Base-by-base conservation (phyloP, 2,888 invertebrate genomes). In the Thymelicus acteon region DNA sequence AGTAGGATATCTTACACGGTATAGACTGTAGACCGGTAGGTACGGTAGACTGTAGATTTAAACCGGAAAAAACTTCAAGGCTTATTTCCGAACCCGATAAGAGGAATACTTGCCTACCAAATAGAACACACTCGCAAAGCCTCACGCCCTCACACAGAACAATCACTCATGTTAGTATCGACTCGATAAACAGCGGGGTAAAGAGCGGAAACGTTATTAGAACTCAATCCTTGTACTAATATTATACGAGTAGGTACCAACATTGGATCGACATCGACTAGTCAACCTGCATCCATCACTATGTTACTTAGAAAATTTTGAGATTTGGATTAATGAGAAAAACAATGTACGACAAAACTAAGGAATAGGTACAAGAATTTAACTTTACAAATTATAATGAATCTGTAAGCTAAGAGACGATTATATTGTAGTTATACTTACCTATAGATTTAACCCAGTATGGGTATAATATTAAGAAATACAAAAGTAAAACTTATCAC, bases 141-240 rank as follows among this genome's bases (percentile, higher is more conserved):
- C 71, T 72, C 73, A 19, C n/a, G n/a, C n/a, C n/a, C 71, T 69
- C 75, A 77, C 77, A 74, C 76, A 77, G 80, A 80, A 82, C 83
- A 85, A 83, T 81, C 86, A 83, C 86, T 87, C 78, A 75, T 89
- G 88, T 89, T 90, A 89, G 87, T 86, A 85, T 83, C 88, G 86
- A 83, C 83, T 86, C 79, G 81, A 86, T 85, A 90, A 90, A 91
- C 86, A 90, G 85, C 81, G 80, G 81, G 84, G 85, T 87, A 90
- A 91, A 90, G 85, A 90, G 89, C 88, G 90, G 87, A 90, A 90
- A 90, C 86, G 82, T 88, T 90, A 90, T 89, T 88, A 90, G 87
- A 86, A 85, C 85, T 86, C 85, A 77, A 78, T 72, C 73, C 76
- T 74, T 72, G 76, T 57, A 69, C 85, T 78, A 79, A 58, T 39